Percentiles rank a stretch among this genome's conserved stretches.
These are phyloP conservation scores for Seriola dumerili DNA, from an alignment of 2,113 vertebrate genomes.

Conservation along the genomic window DNA sequence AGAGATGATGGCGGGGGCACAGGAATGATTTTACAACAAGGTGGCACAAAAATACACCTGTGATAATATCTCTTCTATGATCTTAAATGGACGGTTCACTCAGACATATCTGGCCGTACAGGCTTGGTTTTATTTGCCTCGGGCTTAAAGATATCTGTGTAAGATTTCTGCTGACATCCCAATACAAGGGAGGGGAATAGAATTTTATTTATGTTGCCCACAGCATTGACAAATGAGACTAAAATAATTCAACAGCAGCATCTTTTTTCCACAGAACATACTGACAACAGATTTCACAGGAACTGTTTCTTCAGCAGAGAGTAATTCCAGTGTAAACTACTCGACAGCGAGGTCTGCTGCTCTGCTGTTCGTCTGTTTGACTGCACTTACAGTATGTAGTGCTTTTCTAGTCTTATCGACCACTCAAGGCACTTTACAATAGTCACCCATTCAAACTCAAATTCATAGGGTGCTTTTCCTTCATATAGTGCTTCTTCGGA, in stretches of 20 bases:
- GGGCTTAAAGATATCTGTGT: background rate
- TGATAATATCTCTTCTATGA: conserved; percentile 24
- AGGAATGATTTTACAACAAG: background rate
- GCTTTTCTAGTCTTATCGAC: no score
- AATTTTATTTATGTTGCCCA: background rate
- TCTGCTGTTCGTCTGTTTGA: no score
- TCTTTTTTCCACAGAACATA: background rate
- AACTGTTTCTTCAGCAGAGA: background rate
- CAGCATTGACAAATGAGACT: background rate
- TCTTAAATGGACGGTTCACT: background rate
- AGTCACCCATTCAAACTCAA: no score
- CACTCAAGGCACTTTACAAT: no score
- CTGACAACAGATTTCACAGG: background rate
- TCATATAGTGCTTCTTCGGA: no score
- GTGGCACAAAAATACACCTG: background rate
- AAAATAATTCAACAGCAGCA: background rate
- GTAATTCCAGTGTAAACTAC: background rate
- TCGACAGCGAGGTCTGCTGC: no score
- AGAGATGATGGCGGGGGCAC: background rate
- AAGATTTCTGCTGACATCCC: background rate
- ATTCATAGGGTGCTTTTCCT: no score
- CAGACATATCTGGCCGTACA: background rate
- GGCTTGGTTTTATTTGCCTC: background rate
- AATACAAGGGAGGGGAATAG: background rate
- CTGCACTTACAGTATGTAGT: no score